phyloP scores from a whole-genome alignment of 2,113 vertebrate species.

The Narcine bancroftii region DNA sequence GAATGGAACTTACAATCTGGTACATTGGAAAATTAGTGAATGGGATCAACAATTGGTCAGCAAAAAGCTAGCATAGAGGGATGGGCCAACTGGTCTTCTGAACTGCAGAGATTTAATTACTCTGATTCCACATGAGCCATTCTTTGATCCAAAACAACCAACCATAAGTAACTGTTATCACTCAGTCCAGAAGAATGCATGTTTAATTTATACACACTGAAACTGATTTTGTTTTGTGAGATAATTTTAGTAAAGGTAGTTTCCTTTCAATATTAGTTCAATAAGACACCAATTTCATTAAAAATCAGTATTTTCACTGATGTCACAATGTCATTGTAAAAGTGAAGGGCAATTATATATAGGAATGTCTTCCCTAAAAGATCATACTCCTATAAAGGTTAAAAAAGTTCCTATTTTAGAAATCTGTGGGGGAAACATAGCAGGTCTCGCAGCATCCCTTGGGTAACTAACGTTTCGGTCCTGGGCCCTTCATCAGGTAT shows the following conservation, averaged over 20 bases:
- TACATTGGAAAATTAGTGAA: too few species aligned
- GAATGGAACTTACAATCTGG: too few species aligned
- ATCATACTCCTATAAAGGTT: background rate
- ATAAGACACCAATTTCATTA: background rate
- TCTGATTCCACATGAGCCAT: background rate
- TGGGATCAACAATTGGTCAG: too few species aligned
- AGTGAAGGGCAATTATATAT: background rate
- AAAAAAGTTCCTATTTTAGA: too few species aligned
- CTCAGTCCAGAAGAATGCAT: background rate
- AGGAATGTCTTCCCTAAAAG: background rate
- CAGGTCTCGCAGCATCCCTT: too few species aligned
- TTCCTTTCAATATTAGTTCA: background rate
- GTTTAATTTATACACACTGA: background rate
- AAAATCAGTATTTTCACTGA: background rate
- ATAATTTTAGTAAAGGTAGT: background rate
- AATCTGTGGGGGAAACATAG: too few species aligned
- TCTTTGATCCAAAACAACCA: background rate
- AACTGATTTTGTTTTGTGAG: background rate
- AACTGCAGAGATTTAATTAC: too few species aligned
- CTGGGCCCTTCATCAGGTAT: too few species aligned
- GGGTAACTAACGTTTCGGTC: too few species aligned
- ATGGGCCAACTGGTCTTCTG: too few species aligned
- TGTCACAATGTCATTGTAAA: background rate
- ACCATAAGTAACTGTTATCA: background rate
- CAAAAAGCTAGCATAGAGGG: too few species aligned